Conservation (phyloP, 1,140 invertebrate species). For the Calliphora vicina region DNA sequence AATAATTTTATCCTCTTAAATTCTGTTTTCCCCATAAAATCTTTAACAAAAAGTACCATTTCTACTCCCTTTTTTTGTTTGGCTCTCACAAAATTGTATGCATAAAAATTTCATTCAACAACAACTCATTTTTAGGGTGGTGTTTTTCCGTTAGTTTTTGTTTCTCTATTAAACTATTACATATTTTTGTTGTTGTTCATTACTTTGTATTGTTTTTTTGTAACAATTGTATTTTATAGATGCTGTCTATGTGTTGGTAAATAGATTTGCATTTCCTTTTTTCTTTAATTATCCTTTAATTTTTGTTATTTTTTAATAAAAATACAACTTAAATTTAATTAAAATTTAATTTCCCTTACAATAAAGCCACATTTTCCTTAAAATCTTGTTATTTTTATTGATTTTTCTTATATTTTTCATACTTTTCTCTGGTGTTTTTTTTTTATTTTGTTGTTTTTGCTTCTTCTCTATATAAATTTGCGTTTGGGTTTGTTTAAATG, state of each 20-base stretch:
- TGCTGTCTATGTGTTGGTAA: not conserved
- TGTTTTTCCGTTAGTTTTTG: constrained; percentile 22
- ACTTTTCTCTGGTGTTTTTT: not conserved
- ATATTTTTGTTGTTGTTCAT: too few species aligned
- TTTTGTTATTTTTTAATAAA: too few species aligned
- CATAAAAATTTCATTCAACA: constrained; percentile 1
- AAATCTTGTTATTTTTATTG: not conserved
- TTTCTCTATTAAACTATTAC: too few species aligned
- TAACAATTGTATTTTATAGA: too few species aligned
- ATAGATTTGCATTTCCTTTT: not conserved
- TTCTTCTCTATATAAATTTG: constrained; percentile 16
- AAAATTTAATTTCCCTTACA: not conserved
- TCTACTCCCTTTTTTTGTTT: not conserved
- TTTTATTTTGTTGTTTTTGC: constrained; percentile 5
- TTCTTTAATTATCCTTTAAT: not conserved
- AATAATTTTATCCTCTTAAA: too few species aligned
- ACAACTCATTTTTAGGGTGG: constrained; percentile 24
- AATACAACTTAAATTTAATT: not conserved
- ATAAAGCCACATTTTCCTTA: not conserved
- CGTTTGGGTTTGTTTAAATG: not conserved
- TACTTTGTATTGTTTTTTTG: too few species aligned
- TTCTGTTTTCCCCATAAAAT: not conserved
- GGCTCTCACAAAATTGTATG: not conserved
- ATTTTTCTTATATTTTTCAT: constrained; percentile 22
- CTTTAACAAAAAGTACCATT: not conserved